Percentiles rank a stretch among this genome's conserved stretches.
Conservation (phyloP, 1,140 invertebrate species). For the Dreissena rostriformis region DNA sequence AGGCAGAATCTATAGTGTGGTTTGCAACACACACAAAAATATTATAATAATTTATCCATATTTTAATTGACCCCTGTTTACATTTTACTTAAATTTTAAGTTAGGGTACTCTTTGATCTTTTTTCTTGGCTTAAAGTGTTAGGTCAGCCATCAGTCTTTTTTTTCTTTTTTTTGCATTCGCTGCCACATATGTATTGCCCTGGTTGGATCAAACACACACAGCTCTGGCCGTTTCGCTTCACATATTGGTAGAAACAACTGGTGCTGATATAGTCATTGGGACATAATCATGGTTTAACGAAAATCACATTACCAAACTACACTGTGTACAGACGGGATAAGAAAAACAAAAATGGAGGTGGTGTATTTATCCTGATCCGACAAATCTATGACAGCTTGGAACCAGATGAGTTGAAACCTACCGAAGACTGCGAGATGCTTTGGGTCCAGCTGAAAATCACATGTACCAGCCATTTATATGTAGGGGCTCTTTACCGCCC, state of each 20-base stretch:
- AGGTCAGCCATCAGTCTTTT: too few relatives aligned
- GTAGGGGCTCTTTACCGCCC: conserved; percentile 16
- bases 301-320: not conserved
- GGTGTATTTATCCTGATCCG: conserved; percentile 20
- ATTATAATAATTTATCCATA: too few relatives aligned
- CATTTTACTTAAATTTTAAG: too few relatives aligned
- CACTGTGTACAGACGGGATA: conserved; percentile 8
- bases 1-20: too few relatives aligned
- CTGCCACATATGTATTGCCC: too few relatives aligned
- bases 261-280: conserved; percentile 7
- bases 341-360: conserved; percentile 12
- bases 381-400: not conserved
- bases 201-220: too few relatives aligned
- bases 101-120: too few relatives aligned
- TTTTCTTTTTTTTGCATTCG: too few relatives aligned
- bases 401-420: conserved; percentile 1
- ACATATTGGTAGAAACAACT: not conserved
- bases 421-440: conserved; percentile 17
- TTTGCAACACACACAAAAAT: too few relatives aligned
- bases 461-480: not conserved
- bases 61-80: too few relatives aligned
- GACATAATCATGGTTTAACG: conserved; percentile 9
- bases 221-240: too few relatives aligned
- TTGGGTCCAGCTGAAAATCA: conserved; percentile 8
- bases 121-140: too few relatives aligned